Conservation (phyloP, 2,888 invertebrate species). For the Crioceris asparagi region DNA sequence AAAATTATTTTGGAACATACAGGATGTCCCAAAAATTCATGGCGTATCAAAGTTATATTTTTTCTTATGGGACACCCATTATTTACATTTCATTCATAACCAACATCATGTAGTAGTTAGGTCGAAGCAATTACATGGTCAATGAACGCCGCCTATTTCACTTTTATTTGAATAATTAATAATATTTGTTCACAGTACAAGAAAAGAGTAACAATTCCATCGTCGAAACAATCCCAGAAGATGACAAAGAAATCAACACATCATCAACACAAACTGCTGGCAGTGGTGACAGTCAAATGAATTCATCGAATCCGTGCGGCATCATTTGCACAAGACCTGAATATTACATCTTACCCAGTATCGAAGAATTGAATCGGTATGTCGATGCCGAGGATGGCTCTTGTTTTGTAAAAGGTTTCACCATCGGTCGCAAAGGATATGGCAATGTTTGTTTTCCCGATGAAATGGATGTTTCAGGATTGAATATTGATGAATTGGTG, state of each 20-base stretch:
- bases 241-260: background rate
- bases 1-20: no score
- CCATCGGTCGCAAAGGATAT: conserved; percentile 80
- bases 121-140: no score
- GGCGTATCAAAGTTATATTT: no score
- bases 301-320: conserved; percentile 59
- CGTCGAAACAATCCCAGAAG: background rate
- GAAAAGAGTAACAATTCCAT: no score
- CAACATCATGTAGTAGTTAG: no score
- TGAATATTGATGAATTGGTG: conserved; percentile 82
- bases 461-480: conserved; percentile 69
- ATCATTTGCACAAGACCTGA: conserved; percentile 67
- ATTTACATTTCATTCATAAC: no score
- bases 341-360: conserved; percentile 82
- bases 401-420: conserved; percentile 77
- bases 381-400: conserved; percentile 58
- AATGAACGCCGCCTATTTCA: no score
- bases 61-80: no score
- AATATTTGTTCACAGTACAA: no score
- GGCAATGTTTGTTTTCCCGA: conserved; percentile 84
- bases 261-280: background rate
- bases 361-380: conserved; percentile 68
- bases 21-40: no score
- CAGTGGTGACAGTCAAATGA: conserved; percentile 3
- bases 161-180: no score